A percentile compares a stretch with the other conserved stretches of the same genome.
Conservation (phyloP, 2,113 vertebrate species). For the Onychostoma macrolepis region DNA sequence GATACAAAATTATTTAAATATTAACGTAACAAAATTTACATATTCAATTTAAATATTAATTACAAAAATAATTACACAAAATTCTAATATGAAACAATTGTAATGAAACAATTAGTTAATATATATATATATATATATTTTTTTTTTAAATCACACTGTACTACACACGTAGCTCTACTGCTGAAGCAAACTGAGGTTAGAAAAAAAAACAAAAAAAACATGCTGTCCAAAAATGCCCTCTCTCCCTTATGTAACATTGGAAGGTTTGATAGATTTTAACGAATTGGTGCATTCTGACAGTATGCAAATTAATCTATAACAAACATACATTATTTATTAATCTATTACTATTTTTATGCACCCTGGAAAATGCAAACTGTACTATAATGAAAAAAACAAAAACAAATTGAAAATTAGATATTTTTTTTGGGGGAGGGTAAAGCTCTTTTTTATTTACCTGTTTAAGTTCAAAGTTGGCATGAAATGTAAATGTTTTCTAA, state of each 20-base stretch:
- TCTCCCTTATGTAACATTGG: neutral
- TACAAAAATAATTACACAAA: neutral
- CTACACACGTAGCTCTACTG: neutral
- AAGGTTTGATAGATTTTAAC: neutral
- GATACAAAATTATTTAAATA: neutral
- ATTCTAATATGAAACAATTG: too few species aligned
- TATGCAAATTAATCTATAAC: neutral
- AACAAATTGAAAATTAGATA: neutral
- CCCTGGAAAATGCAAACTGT: neutral
- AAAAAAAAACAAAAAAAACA: neutral
- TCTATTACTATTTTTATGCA: neutral
- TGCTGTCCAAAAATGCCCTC: neutral
- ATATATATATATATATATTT: neutral
- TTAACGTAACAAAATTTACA: too few species aligned
- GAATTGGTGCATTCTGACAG: neutral
- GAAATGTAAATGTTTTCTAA: too few species aligned
- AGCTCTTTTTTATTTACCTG: too few species aligned
- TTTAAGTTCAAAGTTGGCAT: too few species aligned
- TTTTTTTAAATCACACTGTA: neutral
- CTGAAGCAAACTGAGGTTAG: neutral
- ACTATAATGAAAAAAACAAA: neutral
- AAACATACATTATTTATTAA: neutral
- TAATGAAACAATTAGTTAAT: neutral
- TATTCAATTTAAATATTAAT: too few species aligned
- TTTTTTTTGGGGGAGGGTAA: too few species aligned